Evolutionary conservation across 2,888 invertebrate species (phyloP).

Genomic region (Lasioglossum morio): DNA sequence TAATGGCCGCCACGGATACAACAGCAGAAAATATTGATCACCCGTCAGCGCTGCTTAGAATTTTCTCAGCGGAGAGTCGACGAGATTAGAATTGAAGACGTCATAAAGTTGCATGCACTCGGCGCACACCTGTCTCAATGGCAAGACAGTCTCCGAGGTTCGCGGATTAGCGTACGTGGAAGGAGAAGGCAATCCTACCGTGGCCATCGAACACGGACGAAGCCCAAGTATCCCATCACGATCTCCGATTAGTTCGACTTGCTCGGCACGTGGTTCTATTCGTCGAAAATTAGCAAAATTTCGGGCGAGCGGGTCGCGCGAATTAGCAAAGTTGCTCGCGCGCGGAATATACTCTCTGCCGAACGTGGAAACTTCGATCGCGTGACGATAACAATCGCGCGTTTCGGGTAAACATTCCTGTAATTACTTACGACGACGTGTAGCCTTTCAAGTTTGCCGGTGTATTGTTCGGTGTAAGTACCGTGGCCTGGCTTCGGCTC

Average conservation of each 20-base stretch:
- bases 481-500: conserved; percentile 38
- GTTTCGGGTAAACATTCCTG: conserved; percentile 33
- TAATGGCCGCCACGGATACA: not conserved
- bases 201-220: not conserved
- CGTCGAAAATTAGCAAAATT: conserved; percentile 1
- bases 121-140: not conserved
- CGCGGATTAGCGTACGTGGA: not conserved
- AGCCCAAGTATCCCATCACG: not conserved
- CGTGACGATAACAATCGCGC: conserved; percentile 18
- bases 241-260: not conserved
- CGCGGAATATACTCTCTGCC: too few relatives aligned
- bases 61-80: not conserved
- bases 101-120: not conserved
- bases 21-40: conserved; percentile 2
- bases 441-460: conserved; percentile 30
- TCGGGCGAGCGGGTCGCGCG: not conserved
- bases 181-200: not conserved
- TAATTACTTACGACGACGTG: conserved; percentile 36
- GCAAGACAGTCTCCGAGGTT: not conserved
- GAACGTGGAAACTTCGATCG: conserved; percentile 9
- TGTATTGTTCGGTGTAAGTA: conserved; percentile 46
- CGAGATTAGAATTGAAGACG: not conserved
- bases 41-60: not conserved
- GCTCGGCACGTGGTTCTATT: not conserved
- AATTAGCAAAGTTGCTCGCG: not conserved